Percentiles rank a stretch among this genome's conserved stretches.
Conservation (phyloP, 2,888 invertebrate species). For the Sphecodes monilicornis region DNA sequence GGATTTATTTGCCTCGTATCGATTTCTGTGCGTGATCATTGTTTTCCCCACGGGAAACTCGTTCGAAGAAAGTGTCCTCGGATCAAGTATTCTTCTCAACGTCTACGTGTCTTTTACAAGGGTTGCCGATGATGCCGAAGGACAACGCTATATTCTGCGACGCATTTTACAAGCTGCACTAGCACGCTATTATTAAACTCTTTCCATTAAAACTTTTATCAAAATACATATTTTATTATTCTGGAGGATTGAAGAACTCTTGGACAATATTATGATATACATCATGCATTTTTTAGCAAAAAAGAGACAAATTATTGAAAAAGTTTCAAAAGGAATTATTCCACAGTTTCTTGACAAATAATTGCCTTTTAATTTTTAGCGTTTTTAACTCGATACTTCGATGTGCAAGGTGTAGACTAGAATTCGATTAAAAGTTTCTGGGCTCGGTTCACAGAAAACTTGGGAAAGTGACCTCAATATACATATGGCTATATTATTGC, state of each 20-base stretch:
- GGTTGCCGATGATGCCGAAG: neutral
- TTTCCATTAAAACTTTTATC: too few relatives aligned
- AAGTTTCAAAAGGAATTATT: too few relatives aligned
- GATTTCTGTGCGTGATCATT: neutral
- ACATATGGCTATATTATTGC: neutral
- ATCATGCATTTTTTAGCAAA: neutral
- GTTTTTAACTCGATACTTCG: too few relatives aligned
- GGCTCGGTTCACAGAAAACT: neutral
- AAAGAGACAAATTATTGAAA: too few relatives aligned
- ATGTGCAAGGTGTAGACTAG: too few relatives aligned
- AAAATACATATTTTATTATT: neutral
- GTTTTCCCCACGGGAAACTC: neutral
- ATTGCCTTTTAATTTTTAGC: too few relatives aligned
- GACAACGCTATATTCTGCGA: neutral
- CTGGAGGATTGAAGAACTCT: neutral
- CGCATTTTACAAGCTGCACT: neutral
- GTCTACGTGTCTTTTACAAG: neutral
- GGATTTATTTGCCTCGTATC: neutral
- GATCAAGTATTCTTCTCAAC: neutral
- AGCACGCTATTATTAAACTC: neutral
- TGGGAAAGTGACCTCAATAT: neutral
- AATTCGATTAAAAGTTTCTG: neutral
- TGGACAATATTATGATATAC: neutral
- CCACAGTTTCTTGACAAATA: too few relatives aligned
- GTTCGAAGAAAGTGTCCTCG: constrained; percentile 1